Percentiles rank a stretch among this genome's conserved stretches.
Evolutionary conservation across 2,113 vertebrate species (phyloP).

Genomic region (Eudyptes chrysolophus): DNA sequence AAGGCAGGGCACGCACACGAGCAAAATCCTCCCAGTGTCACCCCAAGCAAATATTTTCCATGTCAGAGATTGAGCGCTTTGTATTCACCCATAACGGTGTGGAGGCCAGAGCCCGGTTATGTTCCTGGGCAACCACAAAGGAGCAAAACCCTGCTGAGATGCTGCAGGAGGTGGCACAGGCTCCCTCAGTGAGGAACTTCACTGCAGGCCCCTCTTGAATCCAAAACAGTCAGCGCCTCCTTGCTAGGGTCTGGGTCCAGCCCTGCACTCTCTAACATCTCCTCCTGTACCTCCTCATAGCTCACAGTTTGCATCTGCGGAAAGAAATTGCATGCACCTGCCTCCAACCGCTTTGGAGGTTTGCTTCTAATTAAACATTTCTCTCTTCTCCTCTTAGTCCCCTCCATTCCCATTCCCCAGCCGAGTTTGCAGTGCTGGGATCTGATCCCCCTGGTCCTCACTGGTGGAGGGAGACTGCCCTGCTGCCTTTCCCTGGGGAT

Average conservation of each 20-base stretch:
- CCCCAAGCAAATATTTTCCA: not conserved
- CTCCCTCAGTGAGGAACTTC: not conserved
- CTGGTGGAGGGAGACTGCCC: not conserved
- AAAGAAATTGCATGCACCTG: not conserved
- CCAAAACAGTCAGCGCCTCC: not conserved
- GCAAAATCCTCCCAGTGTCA: not conserved
- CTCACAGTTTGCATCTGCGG: not conserved
- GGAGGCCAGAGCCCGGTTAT: not conserved
- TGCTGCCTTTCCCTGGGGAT: not conserved
- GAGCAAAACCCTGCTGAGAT: not conserved
- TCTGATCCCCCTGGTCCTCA: not conserved
- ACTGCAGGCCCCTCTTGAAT: not conserved
- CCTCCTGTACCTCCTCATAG: not conserved
- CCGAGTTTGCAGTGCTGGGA: not conserved
- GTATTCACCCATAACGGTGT: not conserved
- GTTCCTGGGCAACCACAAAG: not conserved
- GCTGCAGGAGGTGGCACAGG: not conserved
- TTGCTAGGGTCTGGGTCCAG: not conserved
- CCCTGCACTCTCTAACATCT: not conserved
- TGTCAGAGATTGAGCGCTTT: not conserved
- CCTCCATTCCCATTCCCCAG: not conserved
- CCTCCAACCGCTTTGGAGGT: not conserved
- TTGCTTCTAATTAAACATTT: not conserved
- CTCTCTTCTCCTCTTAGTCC: not conserved
- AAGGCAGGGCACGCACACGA: not conserved